Evolutionary conservation across 2,797 vertebrate genomes (phyloP), one percentile per base, ranked within the genome.

Genomic region (Poecilia gillii): DNA sequence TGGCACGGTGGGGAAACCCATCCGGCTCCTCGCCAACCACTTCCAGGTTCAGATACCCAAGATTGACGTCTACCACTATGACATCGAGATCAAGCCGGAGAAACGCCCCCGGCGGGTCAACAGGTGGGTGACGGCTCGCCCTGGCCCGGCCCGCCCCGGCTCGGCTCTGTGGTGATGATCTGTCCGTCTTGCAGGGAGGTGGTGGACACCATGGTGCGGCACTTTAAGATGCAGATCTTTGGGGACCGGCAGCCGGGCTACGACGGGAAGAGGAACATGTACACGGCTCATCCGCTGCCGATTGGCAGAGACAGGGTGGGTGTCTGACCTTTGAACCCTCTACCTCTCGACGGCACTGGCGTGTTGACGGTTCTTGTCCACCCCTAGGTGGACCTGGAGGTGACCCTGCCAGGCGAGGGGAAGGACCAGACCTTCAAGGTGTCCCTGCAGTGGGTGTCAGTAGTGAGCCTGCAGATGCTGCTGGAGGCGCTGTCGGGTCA

Each of bases 211-310:
- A 99, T 99, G 99, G 98, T 99, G 82, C 96, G 98, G 74, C 99
- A 99, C 94, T 99, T 99, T 95, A 99, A 99, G 96, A 99, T 99
- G 98, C 99, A 99, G 81, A 99, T 99, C 91, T 99, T 99, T 94
- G 99, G 99, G 77, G 98, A 99, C 90, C 96, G 98, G 36, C 98
- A 99, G 87, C 99, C 99, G 70, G 98, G 98, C 1, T 99, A 99
- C 2, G 99, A 99, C 55, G 99, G 99, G 86, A 99, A 99, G 93
- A 96, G 98, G 90, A 99, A 99, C 94, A 99, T 99, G 99, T 99
- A 99, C 88, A 99, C 98, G 0, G 98, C 98, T 18, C 97, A 98
- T 80, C 98, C 99, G 1, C 92, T 99, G 78, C 99, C 99, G 43
- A 99, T 99, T 25, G 98, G 98, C 82, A 96, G 98, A 73, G 98